phyloP scores from a whole-genome alignment of 2,888 invertebrate genomes.

The Stegophylla sp. region DNA sequence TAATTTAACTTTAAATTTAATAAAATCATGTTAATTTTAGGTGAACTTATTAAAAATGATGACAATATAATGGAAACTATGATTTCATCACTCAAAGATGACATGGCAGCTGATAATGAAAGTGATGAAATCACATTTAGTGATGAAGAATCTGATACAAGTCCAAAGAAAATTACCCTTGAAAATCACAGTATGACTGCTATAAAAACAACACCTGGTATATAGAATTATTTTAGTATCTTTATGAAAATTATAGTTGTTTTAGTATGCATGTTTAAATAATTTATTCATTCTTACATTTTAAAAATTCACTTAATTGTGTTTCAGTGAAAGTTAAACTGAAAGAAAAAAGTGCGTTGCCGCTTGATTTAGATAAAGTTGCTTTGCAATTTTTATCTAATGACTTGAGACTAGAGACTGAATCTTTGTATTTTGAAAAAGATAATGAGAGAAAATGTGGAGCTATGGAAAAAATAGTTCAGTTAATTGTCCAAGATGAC shows the following conservation, averaged over 20 bases:
- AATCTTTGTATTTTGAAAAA: conserved; percentile 58
- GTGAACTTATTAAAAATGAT: conserved; percentile 38
- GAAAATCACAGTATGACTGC: conserved; percentile 60
- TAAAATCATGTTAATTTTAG: conserved; percentile 21
- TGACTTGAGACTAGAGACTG: conserved; percentile 57
- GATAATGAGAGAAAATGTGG: conserved; percentile 67
- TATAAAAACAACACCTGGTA: conserved; percentile 31
- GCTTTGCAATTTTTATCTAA: conserved; percentile 53
- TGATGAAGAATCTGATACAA: conserved; percentile 75
- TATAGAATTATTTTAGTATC: not conserved
- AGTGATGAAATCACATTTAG: conserved; percentile 77
- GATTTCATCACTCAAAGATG: conserved; percentile 54
- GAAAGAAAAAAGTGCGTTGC: conserved; percentile 57
- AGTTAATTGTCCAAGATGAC: conserved; percentile 70
- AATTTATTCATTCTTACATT: too few species aligned
- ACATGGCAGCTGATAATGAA: conserved; percentile 34
- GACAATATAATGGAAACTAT: conserved; percentile 43
- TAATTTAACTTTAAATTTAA: not conserved
- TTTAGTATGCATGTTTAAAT: too few species aligned
- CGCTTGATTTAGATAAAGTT: conserved; percentile 43
- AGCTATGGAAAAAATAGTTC: conserved; percentile 72
- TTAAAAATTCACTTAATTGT: not conserved
- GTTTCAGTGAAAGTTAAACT: conserved; percentile 59
- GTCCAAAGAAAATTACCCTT: conserved; percentile 59
- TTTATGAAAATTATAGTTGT: too few species aligned